Percentiles rank a stretch among this genome's conserved stretches.
These are phyloP conservation scores for Exaiptasia diaphana DNA, from an alignment of 64 coral and sea anemone species.

Conservation along the genomic window DNA sequence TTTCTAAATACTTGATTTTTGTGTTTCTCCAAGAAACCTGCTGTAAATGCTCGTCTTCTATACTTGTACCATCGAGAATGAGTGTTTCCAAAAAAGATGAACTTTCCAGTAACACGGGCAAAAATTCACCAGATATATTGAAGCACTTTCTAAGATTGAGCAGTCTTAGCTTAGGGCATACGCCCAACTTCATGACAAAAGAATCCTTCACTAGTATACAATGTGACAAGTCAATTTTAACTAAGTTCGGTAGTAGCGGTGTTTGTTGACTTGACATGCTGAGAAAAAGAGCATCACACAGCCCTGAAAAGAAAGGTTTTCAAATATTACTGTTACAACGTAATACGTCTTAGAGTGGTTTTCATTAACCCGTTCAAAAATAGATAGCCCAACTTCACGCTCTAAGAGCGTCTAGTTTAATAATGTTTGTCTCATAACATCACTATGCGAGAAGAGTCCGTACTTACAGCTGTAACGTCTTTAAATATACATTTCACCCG, in stretches of 20 bases:
- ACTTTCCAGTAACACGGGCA: neutral
- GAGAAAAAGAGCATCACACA: constrained; percentile 47
- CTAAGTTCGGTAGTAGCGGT: neutral
- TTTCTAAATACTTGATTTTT: constrained; percentile 30
- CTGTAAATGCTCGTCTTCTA: constrained; percentile 29
- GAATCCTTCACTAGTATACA: constrained; percentile 27
- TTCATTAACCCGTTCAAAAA: no score
- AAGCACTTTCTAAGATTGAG: constrained; percentile 50
- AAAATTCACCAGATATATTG: neutral
- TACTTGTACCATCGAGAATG: constrained; percentile 48
- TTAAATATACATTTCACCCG: no score
- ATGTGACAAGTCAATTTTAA: constrained; percentile 20
- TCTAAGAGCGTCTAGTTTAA: no score
- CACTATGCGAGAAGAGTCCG: no score
- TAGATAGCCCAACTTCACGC: no score
- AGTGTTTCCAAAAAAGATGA: constrained; percentile 23
- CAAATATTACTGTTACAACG: no score
- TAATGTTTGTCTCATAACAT: no score
- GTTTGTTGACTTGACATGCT: constrained; percentile 16
- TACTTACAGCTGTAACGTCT: no score
- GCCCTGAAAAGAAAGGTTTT: no score
- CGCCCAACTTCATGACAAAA: neutral
- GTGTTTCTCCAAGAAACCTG: constrained; percentile 16
- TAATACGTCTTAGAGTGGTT: no score
- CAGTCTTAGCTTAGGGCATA: constrained; percentile 13